Evolutionary conservation across 2,113 vertebrate species (phyloP), one percentile per base, ranked within the genome.

Genomic region (Cariama cristata): DNA sequence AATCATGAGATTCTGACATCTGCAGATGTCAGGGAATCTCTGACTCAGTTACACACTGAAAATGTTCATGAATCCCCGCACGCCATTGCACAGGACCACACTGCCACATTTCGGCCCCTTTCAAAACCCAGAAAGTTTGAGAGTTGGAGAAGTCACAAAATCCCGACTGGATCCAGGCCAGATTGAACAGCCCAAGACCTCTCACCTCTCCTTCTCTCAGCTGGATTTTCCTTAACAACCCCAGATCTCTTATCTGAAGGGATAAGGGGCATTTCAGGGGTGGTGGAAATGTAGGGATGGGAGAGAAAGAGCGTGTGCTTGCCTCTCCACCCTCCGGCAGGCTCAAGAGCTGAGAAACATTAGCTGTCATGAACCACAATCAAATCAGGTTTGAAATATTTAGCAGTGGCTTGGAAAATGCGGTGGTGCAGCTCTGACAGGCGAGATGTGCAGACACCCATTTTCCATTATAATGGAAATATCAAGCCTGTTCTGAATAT

Each of bases 331-430:
- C 93, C 95, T 98, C 98, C 95, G 96, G 98, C 96, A 95, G 98
- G 96, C 98, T 98, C 94, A 86, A 93, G 98, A 98, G 98, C 98
- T 96, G 97, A 98, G 98, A 98, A 98, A 98, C 98, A 98, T 98
- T 98, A 98, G 98, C 98, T 99, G 99, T 99, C 99, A 99, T 96
- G 98, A 99, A 99, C 99, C 99, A 99, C 99, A 99, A 99, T 99
- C 99, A 99, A 99, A 99, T 99, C 98, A 98, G 98, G 98, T 99
- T 98, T 99, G 99, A 99, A 99, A 99, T 99, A 99, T 99, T 99
- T 99, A 99, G 99, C 99, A 99, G 98, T 99, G 99, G 99, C 98
- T 99, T 98, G 99, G 99, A 99, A 99, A 99, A 99, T 98, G 98
- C 97, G 97, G 98, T 97, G 98, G 98, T 98, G 99, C 99, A 98